phyloP scores from a whole-genome alignment of 2,888 invertebrate genomes.

The Melanostoma scalare region DNA sequence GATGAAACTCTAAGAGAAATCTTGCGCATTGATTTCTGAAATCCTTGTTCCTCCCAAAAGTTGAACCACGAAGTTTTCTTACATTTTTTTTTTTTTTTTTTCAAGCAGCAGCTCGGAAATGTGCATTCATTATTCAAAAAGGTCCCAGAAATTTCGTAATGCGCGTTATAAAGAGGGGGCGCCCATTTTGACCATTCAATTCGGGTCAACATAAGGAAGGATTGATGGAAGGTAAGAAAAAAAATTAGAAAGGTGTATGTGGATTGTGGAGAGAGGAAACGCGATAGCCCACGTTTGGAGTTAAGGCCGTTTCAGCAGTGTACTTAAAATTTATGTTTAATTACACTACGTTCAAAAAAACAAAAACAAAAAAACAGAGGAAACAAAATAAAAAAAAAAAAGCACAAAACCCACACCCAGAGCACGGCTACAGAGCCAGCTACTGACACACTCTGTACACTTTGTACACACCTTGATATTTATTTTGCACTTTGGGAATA shows the following conservation, averaged over 20 bases:
- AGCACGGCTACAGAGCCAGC: conserved; percentile 1
- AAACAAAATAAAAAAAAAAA: conserved; percentile 30
- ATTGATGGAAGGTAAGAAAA: conserved; percentile 15
- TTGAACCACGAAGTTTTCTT: conserved; percentile 20
- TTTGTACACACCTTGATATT: conserved; percentile 65
- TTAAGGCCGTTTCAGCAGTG: conserved; percentile 11
- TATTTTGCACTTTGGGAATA: conserved; percentile 60
- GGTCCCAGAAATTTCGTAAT: conserved; percentile 51
- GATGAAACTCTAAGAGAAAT: conserved; percentile 34
- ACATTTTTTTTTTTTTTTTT: conserved; percentile 33
- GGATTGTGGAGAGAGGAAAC: too few relatives aligned
- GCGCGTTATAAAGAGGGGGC: background rate
- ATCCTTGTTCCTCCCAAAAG: conserved; percentile 53
- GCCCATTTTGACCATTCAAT: conserved; percentile 19
- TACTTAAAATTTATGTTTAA: conserved; percentile 35
- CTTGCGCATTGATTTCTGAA: conserved; percentile 64
- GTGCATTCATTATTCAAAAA: conserved; percentile 60
- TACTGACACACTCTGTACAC: conserved; percentile 36
- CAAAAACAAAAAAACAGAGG: conserved; percentile 32
- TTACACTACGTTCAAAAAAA: conserved; percentile 38
- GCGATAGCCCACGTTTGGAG: conserved; percentile 18
- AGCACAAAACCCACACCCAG: conserved; percentile 51
- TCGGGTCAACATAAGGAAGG: conserved; percentile 1
- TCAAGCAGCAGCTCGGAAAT: conserved; percentile 43
- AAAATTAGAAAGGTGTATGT: background rate